Evolutionary conservation across 2,113 vertebrate species (phyloP).

Genomic region (Zosterops japonicus): DNA sequence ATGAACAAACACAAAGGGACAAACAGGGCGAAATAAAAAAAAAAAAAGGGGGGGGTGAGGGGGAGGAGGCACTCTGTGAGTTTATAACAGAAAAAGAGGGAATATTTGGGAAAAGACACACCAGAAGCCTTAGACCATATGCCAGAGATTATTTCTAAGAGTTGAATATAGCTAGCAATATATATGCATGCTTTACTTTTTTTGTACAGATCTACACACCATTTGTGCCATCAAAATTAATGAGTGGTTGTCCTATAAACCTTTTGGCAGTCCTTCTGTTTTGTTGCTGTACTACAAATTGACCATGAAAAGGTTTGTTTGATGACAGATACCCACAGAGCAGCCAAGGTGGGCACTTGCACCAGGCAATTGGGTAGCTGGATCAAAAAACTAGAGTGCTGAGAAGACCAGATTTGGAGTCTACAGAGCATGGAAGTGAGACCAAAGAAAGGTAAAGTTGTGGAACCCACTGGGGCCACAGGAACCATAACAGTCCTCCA

Average conservation of each 20-base stretch:
- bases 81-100: neutral
- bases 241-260: neutral
- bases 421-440: neutral
- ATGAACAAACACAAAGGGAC: neutral
- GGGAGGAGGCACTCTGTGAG: neutral
- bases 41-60: fast-evolving
- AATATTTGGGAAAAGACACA: neutral
- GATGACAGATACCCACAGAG: neutral
- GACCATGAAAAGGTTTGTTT: neutral
- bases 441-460: neutral
- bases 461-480: neutral
- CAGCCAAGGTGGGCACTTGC: neutral
- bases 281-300: neutral
- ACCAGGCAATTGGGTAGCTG: neutral
- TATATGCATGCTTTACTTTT: neutral
- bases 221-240: neutral
- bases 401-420: neutral
- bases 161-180: neutral
- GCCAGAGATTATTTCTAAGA: neutral
- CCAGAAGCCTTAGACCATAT: neutral
- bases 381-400: neutral
- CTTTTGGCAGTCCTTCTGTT: neutral
- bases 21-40: neutral
- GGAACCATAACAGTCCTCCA: neutral
- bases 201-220: neutral